A percentile compares a stretch with the other conserved stretches of the same genome.
Conservation (phyloP, 2,888 invertebrate genomes). For the Patella ulyssiponensis region DNA sequence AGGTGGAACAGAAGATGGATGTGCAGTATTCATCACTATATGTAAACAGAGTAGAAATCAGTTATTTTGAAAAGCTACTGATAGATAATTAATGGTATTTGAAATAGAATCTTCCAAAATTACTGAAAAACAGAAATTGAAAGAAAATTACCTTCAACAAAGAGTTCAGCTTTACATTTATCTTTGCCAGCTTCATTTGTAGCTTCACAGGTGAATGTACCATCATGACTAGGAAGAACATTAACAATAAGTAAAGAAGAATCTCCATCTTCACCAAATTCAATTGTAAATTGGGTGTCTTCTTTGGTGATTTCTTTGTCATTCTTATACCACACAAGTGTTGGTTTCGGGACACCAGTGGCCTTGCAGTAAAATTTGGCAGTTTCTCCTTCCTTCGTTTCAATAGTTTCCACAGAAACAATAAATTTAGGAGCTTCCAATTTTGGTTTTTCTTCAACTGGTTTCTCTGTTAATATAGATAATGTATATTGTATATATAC, state of each 20-base stretch:
- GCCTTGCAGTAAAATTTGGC: slow-evolving; percentile 64
- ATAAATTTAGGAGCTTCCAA: slow-evolving; percentile 64
- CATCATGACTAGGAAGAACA: slow-evolving; percentile 67
- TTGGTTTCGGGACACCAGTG: slow-evolving; percentile 64
- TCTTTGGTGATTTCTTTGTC: slow-evolving; percentile 58
- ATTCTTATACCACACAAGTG: slow-evolving; percentile 65
- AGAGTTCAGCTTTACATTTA: slow-evolving; percentile 62
- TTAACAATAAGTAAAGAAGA: slow-evolving; percentile 59
- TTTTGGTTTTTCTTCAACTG: slow-evolving; percentile 47
- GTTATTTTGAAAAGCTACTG: too few species aligned
- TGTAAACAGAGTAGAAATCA: too few species aligned
- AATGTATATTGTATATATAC: too few species aligned
- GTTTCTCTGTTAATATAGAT: slow-evolving; percentile 9
- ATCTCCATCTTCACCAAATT: slow-evolving; percentile 48
- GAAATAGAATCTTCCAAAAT: too few species aligned
- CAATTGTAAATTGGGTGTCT: slow-evolving; percentile 58
- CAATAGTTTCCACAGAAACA: slow-evolving; percentile 59
- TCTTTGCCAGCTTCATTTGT: slow-evolving; percentile 64
- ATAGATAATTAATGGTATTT: too few species aligned
- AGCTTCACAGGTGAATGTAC: slow-evolving; percentile 66
- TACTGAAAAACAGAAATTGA: too few species aligned
- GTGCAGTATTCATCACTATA: too few species aligned
- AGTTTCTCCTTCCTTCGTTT: slow-evolving; percentile 53
- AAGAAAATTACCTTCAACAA: slow-evolving; percentile 59
- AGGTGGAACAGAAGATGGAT: too few species aligned